phyloP scores from a whole-genome alignment of 2,113 vertebrate genomes.

The Emydura subglobosa region DNA sequence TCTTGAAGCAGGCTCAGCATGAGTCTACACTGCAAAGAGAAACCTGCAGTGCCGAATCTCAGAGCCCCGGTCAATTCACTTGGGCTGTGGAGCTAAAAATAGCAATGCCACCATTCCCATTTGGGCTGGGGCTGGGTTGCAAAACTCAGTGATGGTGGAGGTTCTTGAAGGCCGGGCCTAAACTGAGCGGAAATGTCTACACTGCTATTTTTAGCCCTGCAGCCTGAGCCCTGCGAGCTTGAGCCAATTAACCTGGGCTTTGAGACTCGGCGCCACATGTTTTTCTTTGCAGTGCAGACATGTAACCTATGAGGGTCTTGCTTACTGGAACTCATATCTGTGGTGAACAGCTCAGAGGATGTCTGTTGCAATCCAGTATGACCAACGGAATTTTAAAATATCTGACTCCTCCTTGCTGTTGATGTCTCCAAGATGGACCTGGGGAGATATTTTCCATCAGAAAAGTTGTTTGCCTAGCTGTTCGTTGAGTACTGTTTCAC shows the following conservation, averaged over 20 bases:
- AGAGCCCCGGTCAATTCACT: neutral
- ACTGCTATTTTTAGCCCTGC: neutral
- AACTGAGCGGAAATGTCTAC: neutral
- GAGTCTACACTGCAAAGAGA: neutral
- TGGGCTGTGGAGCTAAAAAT: neutral
- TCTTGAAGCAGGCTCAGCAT: neutral
- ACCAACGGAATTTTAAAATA: neutral
- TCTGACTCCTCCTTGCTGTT: neutral
- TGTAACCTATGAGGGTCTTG: neutral
- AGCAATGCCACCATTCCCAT: neutral
- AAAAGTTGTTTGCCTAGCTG: neutral
- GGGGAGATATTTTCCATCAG: neutral
- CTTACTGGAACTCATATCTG: neutral
- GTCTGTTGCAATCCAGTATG: neutral
- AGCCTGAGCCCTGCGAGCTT: neutral
- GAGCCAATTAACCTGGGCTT: neutral
- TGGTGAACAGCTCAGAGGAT: fast-evolving
- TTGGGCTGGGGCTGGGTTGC: no score
- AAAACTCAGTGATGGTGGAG: neutral
- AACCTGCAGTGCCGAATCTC: neutral
- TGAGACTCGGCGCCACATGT: neutral
- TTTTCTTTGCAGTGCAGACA: neutral
- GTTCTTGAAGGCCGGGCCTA: neutral
- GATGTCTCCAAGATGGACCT: neutral
- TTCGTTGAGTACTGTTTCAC: neutral